Evolutionary conservation across 2,888 invertebrate species (phyloP).

Genomic region (Tuberolachnus salignus): DNA sequence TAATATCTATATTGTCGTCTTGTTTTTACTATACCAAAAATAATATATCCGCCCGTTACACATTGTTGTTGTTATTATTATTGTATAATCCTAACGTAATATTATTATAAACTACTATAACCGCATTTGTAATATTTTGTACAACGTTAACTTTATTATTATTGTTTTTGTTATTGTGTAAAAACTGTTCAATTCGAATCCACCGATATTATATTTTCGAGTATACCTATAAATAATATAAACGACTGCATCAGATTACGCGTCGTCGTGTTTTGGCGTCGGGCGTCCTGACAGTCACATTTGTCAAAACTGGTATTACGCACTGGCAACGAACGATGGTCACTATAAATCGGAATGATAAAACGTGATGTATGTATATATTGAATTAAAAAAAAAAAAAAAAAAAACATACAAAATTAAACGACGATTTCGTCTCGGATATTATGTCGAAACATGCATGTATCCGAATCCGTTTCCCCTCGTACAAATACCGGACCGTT

Average conservation of each 20-base stretch:
- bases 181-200: conserved; percentile 10
- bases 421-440: conserved; percentile 42
- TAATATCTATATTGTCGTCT: no score
- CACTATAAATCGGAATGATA: conserved; percentile 16
- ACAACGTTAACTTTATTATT: no score
- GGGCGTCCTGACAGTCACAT: conserved; percentile 23
- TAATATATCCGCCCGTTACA: no score
- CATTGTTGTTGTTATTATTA: neutral
- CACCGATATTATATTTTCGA: neutral
- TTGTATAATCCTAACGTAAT: no score
- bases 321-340: conserved; percentile 36
- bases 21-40: no score
- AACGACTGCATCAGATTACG: conserved; percentile 52
- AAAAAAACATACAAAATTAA: conserved; percentile 34
- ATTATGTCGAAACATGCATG: conserved; percentile 42
- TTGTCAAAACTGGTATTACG: conserved; percentile 46
- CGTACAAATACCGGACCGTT: conserved; percentile 9
- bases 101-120: no score
- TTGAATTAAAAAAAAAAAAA: neutral
- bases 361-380: neutral
- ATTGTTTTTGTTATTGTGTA: no score
- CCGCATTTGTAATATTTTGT: no score
- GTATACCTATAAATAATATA: neutral
- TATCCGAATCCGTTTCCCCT: conserved; percentile 31
- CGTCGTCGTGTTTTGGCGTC: conserved; percentile 35